These are phyloP conservation scores for Aspiorhynchus laticeps DNA, from an alignment of 2,113 vertebrate species.

Conservation along the genomic window DNA sequence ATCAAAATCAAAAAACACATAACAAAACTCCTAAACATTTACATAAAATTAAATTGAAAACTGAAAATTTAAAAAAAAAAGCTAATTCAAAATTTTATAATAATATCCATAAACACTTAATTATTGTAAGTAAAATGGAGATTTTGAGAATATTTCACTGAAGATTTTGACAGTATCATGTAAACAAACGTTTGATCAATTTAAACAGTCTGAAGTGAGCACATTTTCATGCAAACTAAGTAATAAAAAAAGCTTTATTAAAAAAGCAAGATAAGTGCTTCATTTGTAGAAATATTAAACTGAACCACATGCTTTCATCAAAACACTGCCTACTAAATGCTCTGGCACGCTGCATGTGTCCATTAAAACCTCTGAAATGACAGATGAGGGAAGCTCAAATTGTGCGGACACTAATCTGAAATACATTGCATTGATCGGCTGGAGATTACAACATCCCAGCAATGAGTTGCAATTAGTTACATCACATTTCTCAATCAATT, in stretches of 20 bases:
- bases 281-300: neutral
- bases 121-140: neutral
- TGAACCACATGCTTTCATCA: neutral
- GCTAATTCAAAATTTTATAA: no score
- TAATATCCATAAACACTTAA: no score
- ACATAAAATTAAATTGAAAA: no score
- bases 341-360: slow-evolving; percentile 1
- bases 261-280: neutral
- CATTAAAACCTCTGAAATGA: slow-evolving; percentile 12
- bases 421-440: slow-evolving; percentile 33
- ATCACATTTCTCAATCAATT: slow-evolving; percentile 53
- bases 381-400: slow-evolving; percentile 28
- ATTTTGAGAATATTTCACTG: neutral
- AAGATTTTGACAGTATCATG: neutral
- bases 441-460: slow-evolving; percentile 37
- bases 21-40: no score
- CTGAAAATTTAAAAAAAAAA: no score
- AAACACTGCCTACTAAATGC: neutral
- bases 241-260: neutral
- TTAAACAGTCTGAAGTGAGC: neutral
- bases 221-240: neutral
- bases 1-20: no score
- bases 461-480: slow-evolving; percentile 54
- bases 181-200: neutral
- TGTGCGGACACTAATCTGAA: slow-evolving; percentile 28